Percentiles rank a stretch among this genome's conserved stretches.
Conservation (phyloP, 1,140 invertebrate species). For the Atta cephalotes region DNA sequence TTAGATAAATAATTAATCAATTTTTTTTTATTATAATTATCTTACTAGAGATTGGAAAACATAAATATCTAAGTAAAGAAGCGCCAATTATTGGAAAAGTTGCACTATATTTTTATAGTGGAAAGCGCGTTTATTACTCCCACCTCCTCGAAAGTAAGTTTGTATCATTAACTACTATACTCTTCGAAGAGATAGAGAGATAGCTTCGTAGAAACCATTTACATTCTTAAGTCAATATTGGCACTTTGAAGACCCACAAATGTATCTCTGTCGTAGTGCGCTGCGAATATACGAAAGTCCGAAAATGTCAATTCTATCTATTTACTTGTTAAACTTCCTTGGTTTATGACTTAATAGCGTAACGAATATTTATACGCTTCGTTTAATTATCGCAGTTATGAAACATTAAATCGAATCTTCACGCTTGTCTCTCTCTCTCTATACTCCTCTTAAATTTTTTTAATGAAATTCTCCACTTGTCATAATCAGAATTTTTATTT, state of each 20-base stretch:
- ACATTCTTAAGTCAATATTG: constrained; percentile 55
- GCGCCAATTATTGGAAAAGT: not conserved
- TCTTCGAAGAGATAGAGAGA: constrained; percentile 30
- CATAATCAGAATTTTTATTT: constrained; percentile 2
- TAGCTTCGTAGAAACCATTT: constrained; percentile 17
- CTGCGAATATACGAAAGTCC: constrained; percentile 26
- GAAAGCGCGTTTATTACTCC: constrained; percentile 15
- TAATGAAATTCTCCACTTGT: not conserved
- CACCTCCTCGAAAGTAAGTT: constrained; percentile 12
- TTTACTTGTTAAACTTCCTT: constrained; percentile 35
- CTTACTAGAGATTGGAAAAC: not conserved
- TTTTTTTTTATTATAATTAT: not conserved
- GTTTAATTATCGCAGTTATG: not conserved
- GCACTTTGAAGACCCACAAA: constrained; percentile 34
- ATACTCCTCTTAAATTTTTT: not conserved
- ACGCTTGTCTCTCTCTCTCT: not conserved
- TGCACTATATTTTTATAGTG: not conserved
- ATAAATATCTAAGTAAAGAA: too few relatives aligned
- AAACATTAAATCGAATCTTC: constrained; percentile 42
- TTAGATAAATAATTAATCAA: not conserved
- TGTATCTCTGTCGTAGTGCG: constrained; percentile 23
- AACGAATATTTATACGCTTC: constrained; percentile 33
- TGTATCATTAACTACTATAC: constrained; percentile 38
- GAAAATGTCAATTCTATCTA: constrained; percentile 53
- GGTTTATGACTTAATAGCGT: constrained; percentile 50